These are phyloP conservation scores for Sylvia borin DNA, from an alignment of 2,797 vertebrate species.

Conservation along the genomic window DNA sequence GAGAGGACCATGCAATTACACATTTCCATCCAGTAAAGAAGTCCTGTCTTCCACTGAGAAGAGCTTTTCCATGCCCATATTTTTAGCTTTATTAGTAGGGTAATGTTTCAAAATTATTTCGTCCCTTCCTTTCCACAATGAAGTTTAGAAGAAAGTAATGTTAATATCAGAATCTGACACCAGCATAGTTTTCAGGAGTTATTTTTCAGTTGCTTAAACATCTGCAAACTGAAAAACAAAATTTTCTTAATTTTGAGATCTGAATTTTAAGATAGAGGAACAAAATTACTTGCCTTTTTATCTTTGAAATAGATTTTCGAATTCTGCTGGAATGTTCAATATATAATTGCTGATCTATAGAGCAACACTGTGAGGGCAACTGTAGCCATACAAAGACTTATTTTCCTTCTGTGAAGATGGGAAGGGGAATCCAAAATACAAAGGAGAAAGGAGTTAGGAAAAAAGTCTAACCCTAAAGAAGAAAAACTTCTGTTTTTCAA, in stretches of 20 bases:
- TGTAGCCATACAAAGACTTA: not conserved
- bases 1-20: not conserved
- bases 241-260: not conserved
- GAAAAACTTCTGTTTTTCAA: constrained; percentile 77
- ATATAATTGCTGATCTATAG: not conserved
- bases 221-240: not conserved
- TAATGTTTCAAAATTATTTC: not conserved
- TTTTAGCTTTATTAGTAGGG: not conserved
- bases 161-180: not conserved
- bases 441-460: constrained; percentile 10
- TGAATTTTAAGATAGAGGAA: not conserved
- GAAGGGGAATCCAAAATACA: constrained; percentile 1
- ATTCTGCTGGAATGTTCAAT: not conserved
- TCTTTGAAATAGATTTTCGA: not conserved
- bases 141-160: not conserved
- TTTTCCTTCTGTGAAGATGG: not conserved
- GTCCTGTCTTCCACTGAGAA: not conserved
- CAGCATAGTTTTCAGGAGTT: not conserved
- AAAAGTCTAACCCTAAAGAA: constrained; percentile 17
- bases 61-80: not conserved
- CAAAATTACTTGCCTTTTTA: not conserved
- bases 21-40: not conserved
- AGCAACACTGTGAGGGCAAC: not conserved
- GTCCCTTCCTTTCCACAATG: not conserved
- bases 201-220: not conserved